Conservation (phyloP, 1,140 invertebrate species). For the Galleria mellonella region DNA sequence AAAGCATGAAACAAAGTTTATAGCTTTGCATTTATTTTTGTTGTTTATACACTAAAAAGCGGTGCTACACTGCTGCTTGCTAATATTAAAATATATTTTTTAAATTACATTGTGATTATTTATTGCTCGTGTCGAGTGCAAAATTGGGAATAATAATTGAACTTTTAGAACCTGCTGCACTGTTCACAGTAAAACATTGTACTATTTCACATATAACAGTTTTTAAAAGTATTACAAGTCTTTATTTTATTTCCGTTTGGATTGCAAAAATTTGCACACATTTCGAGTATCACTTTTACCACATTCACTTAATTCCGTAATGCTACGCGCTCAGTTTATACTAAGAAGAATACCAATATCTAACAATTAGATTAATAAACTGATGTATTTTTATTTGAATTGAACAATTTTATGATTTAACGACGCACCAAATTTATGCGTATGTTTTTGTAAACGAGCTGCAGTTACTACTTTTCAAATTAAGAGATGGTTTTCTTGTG, state of each 20-base stretch:
- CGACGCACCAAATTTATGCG: too few species aligned
- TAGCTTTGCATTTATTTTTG: constrained; percentile 17
- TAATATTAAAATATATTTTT: constrained; percentile 37
- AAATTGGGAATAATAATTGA: constrained; percentile 52
- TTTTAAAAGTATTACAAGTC: constrained; percentile 21
- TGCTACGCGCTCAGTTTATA: background rate
- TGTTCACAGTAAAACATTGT: constrained; percentile 4
- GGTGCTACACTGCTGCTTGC: constrained; percentile 39
- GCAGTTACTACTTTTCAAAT: too few species aligned
- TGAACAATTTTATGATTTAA: too few species aligned
- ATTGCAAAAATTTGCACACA: constrained; percentile 3
- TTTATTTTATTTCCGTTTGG: constrained; percentile 5
- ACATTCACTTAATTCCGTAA: constrained; percentile 12
- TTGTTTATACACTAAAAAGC: constrained; percentile 37
- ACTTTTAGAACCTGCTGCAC: constrained; percentile 60
- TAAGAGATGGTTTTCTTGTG: background rate
- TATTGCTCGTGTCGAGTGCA: constrained; percentile 62
- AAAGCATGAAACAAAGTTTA: constrained; percentile 39
- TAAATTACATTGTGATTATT: constrained; percentile 67
- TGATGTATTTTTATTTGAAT: too few species aligned
- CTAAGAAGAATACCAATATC: too few species aligned
- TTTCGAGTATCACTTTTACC: constrained; percentile 4
- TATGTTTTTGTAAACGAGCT: too few species aligned
- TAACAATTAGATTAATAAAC: too few species aligned
- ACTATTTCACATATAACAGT: background rate